Evolutionary conservation across 2,113 vertebrate genomes (phyloP).

Genomic region (Hippoglossus stenolepis): DNA sequence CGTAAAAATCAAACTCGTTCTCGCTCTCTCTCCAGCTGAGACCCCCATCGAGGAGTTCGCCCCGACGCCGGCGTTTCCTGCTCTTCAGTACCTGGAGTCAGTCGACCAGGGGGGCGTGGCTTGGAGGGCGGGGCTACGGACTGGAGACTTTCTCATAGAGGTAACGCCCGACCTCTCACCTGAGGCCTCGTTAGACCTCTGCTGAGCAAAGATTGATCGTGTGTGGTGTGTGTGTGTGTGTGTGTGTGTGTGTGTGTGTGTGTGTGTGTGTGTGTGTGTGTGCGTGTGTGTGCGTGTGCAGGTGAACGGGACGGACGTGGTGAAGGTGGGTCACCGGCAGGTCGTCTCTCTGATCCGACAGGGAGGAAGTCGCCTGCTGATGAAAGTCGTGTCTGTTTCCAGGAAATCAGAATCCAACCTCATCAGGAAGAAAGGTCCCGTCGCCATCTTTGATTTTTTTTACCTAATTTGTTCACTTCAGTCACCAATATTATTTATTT

Average conservation of each 20-base stretch:
- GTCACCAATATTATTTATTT: background rate
- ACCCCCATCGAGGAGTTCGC: constrained; percentile 99
- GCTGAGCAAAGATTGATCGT: no score
- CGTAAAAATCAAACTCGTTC: background rate
- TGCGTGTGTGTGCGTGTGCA: constrained; percentile 55
- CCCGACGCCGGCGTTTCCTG: constrained; percentile 95
- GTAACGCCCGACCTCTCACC: constrained; percentile 41
- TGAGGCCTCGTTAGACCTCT: background rate
- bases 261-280: background rate
- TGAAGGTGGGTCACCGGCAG: constrained; percentile 98
- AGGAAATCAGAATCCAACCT: constrained; percentile 92
- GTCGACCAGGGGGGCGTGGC: constrained; percentile 97
- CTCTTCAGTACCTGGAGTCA: constrained; percentile 96
- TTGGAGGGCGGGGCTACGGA: constrained; percentile 93
- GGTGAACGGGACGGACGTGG: constrained; percentile 96
- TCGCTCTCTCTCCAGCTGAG: constrained; percentile 83
- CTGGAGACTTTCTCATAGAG: constrained; percentile 87
- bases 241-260: background rate
- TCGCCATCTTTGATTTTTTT: background rate
- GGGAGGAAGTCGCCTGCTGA: constrained; percentile 93
- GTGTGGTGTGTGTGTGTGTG: no score
- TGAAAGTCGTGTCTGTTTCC: constrained; percentile 97
- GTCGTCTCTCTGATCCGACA: constrained; percentile 96
- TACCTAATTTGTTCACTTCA: background rate
- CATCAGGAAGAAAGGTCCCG: constrained; percentile 90